phyloP scores from a whole-genome alignment of 2,797 vertebrate species.

The Cossypha niveicapilla region DNA sequence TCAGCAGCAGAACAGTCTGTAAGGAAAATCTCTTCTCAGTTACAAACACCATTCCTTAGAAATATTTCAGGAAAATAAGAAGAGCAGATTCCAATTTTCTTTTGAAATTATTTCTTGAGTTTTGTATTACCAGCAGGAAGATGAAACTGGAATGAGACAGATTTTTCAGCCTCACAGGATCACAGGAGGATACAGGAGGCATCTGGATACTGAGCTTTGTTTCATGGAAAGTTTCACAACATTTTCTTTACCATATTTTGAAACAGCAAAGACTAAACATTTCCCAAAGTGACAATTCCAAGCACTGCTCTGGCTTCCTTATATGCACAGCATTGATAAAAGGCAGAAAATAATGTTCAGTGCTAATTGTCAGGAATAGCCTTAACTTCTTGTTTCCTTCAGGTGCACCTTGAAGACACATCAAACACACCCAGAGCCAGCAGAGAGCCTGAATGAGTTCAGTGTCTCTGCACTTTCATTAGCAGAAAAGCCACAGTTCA shows the following conservation, averaged over 20 bases:
- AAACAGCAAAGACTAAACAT: not conserved
- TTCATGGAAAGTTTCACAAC: not conserved
- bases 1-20: not conserved
- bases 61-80: not conserved
- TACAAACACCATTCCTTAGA: not conserved
- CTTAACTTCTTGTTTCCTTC: slow-evolving; percentile 31
- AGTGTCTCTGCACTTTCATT: slow-evolving; percentile 49
- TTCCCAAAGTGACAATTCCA: not conserved
- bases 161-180: not conserved
- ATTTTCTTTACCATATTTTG: not conserved
- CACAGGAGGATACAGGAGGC: not conserved
- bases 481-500: slow-evolving; percentile 62
- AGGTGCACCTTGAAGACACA: slow-evolving; percentile 36
- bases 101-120: not conserved
- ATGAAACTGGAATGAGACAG: not conserved
- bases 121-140: not conserved
- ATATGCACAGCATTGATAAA: not conserved
- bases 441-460: not conserved
- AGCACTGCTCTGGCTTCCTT: not conserved
- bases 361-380: not conserved
- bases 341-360: not conserved
- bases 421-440: slow-evolving; percentile 21
- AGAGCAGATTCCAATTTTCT: not conserved
- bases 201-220: not conserved
- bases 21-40: not conserved